Conservation (phyloP, 2,113 vertebrate genomes). For the Tetrao urogallus region DNA sequence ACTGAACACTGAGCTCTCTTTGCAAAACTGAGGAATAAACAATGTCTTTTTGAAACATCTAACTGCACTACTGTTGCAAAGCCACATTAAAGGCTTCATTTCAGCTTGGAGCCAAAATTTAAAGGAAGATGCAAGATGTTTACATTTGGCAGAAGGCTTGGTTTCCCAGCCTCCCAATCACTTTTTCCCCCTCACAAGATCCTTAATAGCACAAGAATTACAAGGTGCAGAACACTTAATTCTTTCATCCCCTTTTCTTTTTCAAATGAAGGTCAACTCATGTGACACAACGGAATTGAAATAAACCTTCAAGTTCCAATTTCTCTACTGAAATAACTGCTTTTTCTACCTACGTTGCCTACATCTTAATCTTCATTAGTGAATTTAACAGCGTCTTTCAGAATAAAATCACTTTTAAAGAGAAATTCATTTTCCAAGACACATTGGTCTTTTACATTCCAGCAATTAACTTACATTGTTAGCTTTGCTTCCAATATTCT, state of each 20-base stretch:
- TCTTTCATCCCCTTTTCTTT: not conserved
- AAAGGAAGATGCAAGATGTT: not conserved
- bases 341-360: not conserved
- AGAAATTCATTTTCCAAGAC: not conserved
- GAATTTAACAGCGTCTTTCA: not conserved
- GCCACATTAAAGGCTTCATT: not conserved
- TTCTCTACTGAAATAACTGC: not conserved
- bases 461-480: not conserved
- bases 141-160: not conserved
- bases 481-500: not conserved
- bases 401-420: not conserved
- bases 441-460: not conserved
- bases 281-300: not conserved
- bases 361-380: not conserved
- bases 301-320: not conserved
- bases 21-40: not conserved
- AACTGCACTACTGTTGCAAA: not conserved
- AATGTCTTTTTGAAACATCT: not conserved
- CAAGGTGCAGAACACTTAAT: not conserved
- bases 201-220: not conserved
- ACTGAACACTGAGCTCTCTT: not conserved
- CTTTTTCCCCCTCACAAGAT: not conserved
- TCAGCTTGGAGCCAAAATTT: not conserved
- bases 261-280: not conserved
- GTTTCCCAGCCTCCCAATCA: not conserved